Base-by-base conservation (phyloP, 1,140 invertebrate species). In the Eubasilissa regina region DNA sequence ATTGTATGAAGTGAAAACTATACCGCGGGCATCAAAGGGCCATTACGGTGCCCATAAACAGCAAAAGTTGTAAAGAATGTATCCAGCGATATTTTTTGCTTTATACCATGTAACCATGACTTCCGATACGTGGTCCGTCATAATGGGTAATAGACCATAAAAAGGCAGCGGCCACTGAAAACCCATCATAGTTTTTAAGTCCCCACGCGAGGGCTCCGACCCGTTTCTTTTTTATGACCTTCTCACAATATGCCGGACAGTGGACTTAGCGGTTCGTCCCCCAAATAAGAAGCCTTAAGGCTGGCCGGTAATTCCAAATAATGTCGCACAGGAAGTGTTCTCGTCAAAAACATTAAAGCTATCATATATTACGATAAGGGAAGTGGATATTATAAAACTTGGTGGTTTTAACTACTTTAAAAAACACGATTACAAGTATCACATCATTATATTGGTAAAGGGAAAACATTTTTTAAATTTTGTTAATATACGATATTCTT, bases 11-110 rank as follows among this genome's bases (percentile, higher is more conserved):
- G n/a, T 10, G 64, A 17, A 68, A 8, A 15, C 44, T 45, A 13
- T 45, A 45, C 9, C 13, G 9, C n/a, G 43, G 15, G 7, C 44
- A 68, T 68, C 10, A 68, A 48, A 17, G n/a, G 43, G 19, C 64
- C 15, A 3, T 51, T 51, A 47, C n/a, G 13, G 35, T 15, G 64
- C 7, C 64, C 43, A 8, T 68, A 68, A 68, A 68, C 64, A 47
- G 64, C n/a, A 8, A 12, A 68, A 47, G 64, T 48, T 47, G 64
- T 47, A 68, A 68, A 68, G 64, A 17, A 9, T 19, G 44, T 47
- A 43, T 47, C 64, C n/a, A 21, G 64, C 64, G 64, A 68, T 68
- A 68, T 68, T 68, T 68, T 68, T 68, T 68, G 45, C 64, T 68
- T 68, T 68, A 68, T 17, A 17, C 21, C 64, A n/a, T 68, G 64